Evolutionary conservation across 2,888 invertebrate species (phyloP), one percentile per base, ranked within the genome.

Genomic region (Diarsia mendica): DNA sequence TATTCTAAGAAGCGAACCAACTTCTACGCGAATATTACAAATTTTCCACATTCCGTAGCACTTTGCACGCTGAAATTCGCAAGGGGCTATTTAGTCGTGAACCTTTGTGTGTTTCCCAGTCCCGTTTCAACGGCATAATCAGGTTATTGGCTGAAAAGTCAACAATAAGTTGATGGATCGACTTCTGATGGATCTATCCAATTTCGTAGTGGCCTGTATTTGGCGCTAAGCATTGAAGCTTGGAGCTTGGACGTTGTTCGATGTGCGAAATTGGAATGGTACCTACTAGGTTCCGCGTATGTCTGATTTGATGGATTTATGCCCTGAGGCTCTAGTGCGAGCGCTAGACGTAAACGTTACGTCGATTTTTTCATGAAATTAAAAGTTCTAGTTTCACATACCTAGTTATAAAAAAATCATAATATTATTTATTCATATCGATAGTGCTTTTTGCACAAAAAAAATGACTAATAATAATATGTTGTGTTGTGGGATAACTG

Each of bases 91-190:
- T 73, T 70, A 73, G 44, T 67, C 11, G 65, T 60, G 55, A 74
- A 72, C 71, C 75, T 85, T 78, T 82, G 68, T 82, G n/a, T n/a
- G 66, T 77, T 72, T 58, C 49, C 60, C 63, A 63, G 53, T 80
- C 33, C 68, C 61, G 70, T 73, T 72, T 67, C 70, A 63, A 75
- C 71, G 72, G 82, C 48, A 69, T 75, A 75, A 73, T 82, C 75
- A 77, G 51, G 72, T 79, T 85, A 83, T 79, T 83, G 72, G 66
- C 76, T 83, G 68, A 83, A 84, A 83, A 79, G 79, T 79, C 83
- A 85, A 85, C 85, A 85, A 81, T 76, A 77, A 71, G 72, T 70
- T 85, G 84, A 84, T 84, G 85, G 84, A 84, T 85, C 72, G 74
- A 55, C 60, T 53, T 53, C 72, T 85, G 74, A 84, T 82, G 77